phyloP scores from a whole-genome alignment of 2,797 vertebrate species.

The Cottoperca gobio region DNA sequence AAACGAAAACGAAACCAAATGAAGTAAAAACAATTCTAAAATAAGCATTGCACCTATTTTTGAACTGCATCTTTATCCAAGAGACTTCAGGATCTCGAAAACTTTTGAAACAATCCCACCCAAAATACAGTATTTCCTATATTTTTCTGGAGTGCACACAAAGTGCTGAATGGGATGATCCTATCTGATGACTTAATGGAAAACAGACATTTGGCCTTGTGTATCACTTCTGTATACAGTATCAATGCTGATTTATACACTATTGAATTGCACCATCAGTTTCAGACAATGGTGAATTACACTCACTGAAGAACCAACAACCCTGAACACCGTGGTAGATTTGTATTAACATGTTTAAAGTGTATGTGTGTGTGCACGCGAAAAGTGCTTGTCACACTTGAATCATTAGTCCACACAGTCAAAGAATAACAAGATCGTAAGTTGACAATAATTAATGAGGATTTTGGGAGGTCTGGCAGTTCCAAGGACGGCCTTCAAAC shows the following conservation, averaged over 20 bases:
- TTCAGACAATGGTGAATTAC: slow-evolving; percentile 17
- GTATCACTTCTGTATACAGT: slow-evolving; percentile 40
- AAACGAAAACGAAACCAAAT: not conserved
- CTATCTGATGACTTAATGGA: slow-evolving; percentile 44
- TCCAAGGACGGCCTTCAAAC: slow-evolving; percentile 52
- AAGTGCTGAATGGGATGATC: slow-evolving; percentile 21
- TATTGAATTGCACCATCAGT: not conserved
- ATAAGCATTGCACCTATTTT: not conserved
- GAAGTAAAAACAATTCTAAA: not conserved
- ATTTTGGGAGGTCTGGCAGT: slow-evolving; percentile 53
- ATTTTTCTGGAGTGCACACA: slow-evolving; percentile 8
- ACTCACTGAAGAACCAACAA: not conserved
- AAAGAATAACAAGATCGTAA: slow-evolving; percentile 23
- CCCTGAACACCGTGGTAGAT: not conserved
- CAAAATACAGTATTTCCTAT: not conserved
- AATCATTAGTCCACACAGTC: slow-evolving; percentile 17
- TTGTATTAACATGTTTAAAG: slow-evolving; percentile 9
- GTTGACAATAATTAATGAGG: slow-evolving; percentile 57
- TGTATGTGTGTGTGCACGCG: too few species aligned
- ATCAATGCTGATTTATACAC: slow-evolving; percentile 14
- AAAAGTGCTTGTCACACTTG: slow-evolving; percentile 18
- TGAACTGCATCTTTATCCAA: not conserved
- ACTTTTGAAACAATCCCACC: not conserved
- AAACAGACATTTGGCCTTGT: slow-evolving; percentile 26
- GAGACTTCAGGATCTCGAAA: not conserved